Base-by-base conservation (phyloP, 2,888 invertebrate species). In the Parnassius smintheus region DNA sequence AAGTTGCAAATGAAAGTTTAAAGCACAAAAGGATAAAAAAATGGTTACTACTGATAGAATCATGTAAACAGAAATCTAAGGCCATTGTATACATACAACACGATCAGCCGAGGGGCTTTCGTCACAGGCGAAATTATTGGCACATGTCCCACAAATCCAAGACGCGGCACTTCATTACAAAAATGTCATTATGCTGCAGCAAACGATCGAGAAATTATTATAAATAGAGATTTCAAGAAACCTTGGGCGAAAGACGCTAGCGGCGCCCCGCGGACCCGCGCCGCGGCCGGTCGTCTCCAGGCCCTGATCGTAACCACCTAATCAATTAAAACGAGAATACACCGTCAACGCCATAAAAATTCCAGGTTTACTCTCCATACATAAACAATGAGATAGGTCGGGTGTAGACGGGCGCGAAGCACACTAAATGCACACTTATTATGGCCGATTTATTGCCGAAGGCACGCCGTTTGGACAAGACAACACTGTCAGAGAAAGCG, bases 371-470 rank as follows among this genome's bases (percentile, higher is more conserved):
- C 82, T 86, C 86, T 86, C 90, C 89, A 91, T 91, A 91, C 91
- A 91, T 91, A 91, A 91, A 91, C 91, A 91, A 91, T 91, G 91
- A 91, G 91, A 86, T 86, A 82, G 85, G 82, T 85, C 89, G 89
- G 88, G 88, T 88, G 90, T 86, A 85, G 88, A 88, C 88, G 80
- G 85, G 85, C 82, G 83, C 83, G 85, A 75, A 87, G 83, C 85
- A 85, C 87, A 88, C 85, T 80, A 82, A 83, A 85, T 85, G 86
- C 90, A 90, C 89, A 89, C 87, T 89, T 90, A 85, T 84, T 87
- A 87, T 86, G 85, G 87, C 86, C 83, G 88, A 85, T 85, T 86
- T 85, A 85, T 83, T 82, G 82, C 83, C 75, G 78, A 75, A 74
- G 76, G 74, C 83, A 82, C 82, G 79, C 78, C 77, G 74, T 78